Conservation (phyloP, 2,888 invertebrate genomes). For the Tanaodytes sp. region DNA sequence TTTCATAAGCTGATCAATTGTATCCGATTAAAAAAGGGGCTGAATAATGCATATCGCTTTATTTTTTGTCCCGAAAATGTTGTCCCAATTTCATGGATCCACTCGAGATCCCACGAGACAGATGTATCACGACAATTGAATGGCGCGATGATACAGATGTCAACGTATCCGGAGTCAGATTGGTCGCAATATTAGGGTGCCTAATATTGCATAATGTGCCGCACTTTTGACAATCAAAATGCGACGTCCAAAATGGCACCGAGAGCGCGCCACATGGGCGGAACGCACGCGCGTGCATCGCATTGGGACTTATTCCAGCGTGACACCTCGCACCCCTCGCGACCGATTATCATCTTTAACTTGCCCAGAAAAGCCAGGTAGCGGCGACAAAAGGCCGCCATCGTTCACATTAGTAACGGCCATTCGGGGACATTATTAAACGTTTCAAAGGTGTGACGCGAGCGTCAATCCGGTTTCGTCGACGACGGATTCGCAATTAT, state of each 20-base stretch:
- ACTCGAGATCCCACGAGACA: slow-evolving; percentile 55
- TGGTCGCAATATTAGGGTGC: slow-evolving; percentile 65
- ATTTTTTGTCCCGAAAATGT: no score
- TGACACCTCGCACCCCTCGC: slow-evolving; percentile 67
- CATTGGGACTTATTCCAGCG: slow-evolving; percentile 60
- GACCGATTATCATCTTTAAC: slow-evolving; percentile 66
- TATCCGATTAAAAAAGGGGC: no score
- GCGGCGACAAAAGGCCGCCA: slow-evolving; percentile 64
- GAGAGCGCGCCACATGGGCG: slow-evolving; percentile 56
- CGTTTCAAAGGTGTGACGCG: slow-evolving; percentile 41
- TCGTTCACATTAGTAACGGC: slow-evolving; percentile 66
- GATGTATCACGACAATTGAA: slow-evolving; percentile 63
- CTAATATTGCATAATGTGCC: slow-evolving; percentile 69
- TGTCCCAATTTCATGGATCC: background rate
- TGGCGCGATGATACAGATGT: slow-evolving; percentile 71
- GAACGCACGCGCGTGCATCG: slow-evolving; percentile 53
- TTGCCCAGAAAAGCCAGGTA: slow-evolving; percentile 65
- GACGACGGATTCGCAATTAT: slow-evolving; percentile 22
- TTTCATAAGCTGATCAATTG: no score
- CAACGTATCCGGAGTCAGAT: slow-evolving; percentile 55
- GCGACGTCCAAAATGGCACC: slow-evolving; percentile 44
- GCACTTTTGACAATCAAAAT: slow-evolving; percentile 53
- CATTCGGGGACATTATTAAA: slow-evolving; percentile 61
- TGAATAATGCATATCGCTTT: no score
- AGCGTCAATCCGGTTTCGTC: slow-evolving; percentile 26